These are phyloP conservation scores for Argyrosomus japonicus DNA, from an alignment of 2,113 vertebrate species.

Conservation along the genomic window DNA sequence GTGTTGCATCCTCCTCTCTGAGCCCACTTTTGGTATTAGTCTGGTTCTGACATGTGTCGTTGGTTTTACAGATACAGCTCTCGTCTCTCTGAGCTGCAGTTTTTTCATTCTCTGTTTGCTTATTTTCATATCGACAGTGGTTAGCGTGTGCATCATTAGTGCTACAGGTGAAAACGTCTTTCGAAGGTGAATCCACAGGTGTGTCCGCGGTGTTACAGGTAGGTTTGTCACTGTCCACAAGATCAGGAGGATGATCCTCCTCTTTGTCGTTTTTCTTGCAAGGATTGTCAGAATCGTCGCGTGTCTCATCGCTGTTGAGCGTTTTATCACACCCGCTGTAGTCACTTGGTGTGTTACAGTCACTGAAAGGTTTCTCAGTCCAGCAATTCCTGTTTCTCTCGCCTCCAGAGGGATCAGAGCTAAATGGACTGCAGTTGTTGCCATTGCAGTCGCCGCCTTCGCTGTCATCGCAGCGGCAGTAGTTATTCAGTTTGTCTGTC, in stretches of 20 bases:
- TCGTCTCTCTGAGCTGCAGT: neutral
- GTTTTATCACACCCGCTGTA: neutral
- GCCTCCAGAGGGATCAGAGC: neutral
- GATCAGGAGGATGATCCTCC: neutral
- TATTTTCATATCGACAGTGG: slow-evolving; percentile 11
- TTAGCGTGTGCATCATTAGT: neutral
- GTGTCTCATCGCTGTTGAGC: neutral
- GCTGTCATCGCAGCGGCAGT: slow-evolving; percentile 16
- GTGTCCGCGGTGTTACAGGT: neutral
- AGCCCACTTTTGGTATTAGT: neutral
- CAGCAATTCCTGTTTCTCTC: slow-evolving; percentile 9
- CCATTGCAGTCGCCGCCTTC: neutral
- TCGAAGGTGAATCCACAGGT: neutral
- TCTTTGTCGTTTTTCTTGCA: neutral
- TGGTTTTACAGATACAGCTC: neutral
- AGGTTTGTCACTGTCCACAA: neutral
- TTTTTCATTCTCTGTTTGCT: neutral
- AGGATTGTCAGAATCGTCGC: neutral
- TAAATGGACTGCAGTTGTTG: slow-evolving; percentile 4
- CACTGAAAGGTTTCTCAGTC: neutral
- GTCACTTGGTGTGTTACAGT: slow-evolving; percentile 1
- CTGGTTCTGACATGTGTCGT: neutral
- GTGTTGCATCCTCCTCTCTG: neutral
- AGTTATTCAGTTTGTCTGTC: slow-evolving; percentile 11
- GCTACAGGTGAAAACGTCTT: slow-evolving; percentile 3